Evolutionary conservation across 2,797 vertebrate species (phyloP).

Genomic region (Eulemur mongoz): DNA sequence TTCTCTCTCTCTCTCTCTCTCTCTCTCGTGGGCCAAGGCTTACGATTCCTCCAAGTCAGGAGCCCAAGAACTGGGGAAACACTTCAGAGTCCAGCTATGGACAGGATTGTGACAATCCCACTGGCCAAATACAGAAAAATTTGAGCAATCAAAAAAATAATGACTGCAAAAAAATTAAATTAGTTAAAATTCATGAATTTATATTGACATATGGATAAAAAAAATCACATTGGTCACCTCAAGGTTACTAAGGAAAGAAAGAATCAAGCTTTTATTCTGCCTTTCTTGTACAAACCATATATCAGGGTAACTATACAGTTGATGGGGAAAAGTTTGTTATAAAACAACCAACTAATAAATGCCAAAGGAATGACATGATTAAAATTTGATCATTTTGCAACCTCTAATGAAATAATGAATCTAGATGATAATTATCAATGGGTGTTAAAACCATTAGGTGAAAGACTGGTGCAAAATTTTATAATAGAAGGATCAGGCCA

Average conservation of each 20-base stretch:
- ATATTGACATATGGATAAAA: background rate
- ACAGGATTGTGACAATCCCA: too few species aligned
- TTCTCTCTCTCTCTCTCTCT: too few species aligned
- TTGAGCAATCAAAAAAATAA: background rate
- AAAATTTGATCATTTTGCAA: background rate
- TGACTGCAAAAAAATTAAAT: background rate
- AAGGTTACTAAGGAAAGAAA: background rate
- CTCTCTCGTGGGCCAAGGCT: too few species aligned
- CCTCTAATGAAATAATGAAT: background rate
- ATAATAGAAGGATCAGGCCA: background rate
- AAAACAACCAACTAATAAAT: background rate
- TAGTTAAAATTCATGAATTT: background rate
- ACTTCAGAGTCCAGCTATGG: too few species aligned
- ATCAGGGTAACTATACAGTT: background rate
- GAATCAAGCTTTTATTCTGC: background rate
- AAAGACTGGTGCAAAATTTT: background rate
- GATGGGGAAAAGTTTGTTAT: background rate
- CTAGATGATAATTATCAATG: background rate
- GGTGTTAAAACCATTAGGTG: background rate
- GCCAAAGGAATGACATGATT: background rate
- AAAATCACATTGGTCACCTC: background rate
- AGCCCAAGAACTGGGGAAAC: too few species aligned
- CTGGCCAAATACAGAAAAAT: background rate
- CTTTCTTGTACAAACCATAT: background rate
- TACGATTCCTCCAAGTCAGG: too few species aligned